Evolutionary conservation across 2,113 vertebrate species (phyloP), one percentile per base, ranked within the genome.

Genomic region (Myiozetetes cayanensis): DNA sequence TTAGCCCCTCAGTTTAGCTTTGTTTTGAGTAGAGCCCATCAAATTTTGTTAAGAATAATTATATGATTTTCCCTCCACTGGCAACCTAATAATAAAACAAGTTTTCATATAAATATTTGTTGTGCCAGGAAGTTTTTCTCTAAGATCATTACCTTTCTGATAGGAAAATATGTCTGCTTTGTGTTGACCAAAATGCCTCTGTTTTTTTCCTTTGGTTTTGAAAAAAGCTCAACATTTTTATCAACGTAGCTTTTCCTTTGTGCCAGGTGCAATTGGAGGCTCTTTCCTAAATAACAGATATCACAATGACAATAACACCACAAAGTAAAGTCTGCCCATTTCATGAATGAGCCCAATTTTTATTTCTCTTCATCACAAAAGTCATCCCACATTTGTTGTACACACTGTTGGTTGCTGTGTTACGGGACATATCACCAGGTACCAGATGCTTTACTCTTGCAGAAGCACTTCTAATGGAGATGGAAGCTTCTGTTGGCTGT

Each of bases 401-500:
- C 96, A 87, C 84, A 88, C 41, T 89, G 94, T 79, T 96, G 95
- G 81, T 94, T 92, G 93, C 87, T 95, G 96, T 96, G 91, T 94
- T 90, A 97, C 17, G 86, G 95, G 95, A 96, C 94, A 90, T 90
- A 93, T 95, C 76, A 90, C 92, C 76, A 91, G 65, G 93, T 96
- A 94, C 81, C 96, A 95, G 95, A 94, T 93, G 95, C 81, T 97
- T 97, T 90, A 97, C 77, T 93, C 72, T 96, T 97, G 96, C 95
- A 97, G 97, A 98, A 98, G 97, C 97, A 91, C 85, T 97, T 98
- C 96, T 98, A 98, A 98, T 97, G 97, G 94, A 97, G 95, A 97
- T 97, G 96, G 92, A 93, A 97, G 97, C 93, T 96, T 98, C 96
- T 96, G 94, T 96, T 96, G 89, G 93, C 94, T 97, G 91, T 96